Evolutionary conservation across 2,113 vertebrate species (phyloP), one percentile per base, ranked within the genome.

Genomic region (Myotis davidii): DNA sequence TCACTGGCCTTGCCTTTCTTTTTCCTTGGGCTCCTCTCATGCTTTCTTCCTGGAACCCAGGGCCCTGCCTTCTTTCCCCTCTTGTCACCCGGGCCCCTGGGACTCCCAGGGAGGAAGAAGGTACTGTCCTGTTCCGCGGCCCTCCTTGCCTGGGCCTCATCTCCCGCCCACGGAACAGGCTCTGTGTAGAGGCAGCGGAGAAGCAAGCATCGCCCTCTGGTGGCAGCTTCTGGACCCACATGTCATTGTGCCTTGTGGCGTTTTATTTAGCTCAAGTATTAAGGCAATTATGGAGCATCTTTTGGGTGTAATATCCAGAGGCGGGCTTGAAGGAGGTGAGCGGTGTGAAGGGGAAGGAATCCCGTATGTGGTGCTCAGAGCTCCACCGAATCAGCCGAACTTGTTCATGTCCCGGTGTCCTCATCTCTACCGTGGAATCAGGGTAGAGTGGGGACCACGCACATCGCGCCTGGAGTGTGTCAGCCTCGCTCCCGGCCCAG

Each of bases 401-500:
- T 1, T 1, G 1, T 13, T 25, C n/a, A 0, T 12, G 52, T 13
- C n/a, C 76, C 61, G 11, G 29, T 13, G 18, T 54, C 34, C 42
- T 69, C 48, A 0, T 7, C 25, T 50, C 34, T 13, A 13, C 32
- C 0, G 5, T 34, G 29, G 5, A 16, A 29, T 5, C 27, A 12
- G 1, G 27, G 76, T 16, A 8, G 17, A 4, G 16, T 3, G 64
- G 48, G 23, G 56, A 1, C 27, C 16, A 65, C 1, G 0, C 3
- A 39, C 32, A 6, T 21, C 1, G 0, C 0, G 37, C 7, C 3
- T 5, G 11, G 70, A 50, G 18, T 1, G 6, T 0, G 9, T 18
- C 34, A 14, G 42, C 20, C 27, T 69, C 29, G 0, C 25, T 52
- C 16, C 67, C 2, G 5, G 17, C 34, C 18, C 87, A 25, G 50